phyloP scores from a whole-genome alignment of 2,888 invertebrate species.

The Penaeus monodon region DNA sequence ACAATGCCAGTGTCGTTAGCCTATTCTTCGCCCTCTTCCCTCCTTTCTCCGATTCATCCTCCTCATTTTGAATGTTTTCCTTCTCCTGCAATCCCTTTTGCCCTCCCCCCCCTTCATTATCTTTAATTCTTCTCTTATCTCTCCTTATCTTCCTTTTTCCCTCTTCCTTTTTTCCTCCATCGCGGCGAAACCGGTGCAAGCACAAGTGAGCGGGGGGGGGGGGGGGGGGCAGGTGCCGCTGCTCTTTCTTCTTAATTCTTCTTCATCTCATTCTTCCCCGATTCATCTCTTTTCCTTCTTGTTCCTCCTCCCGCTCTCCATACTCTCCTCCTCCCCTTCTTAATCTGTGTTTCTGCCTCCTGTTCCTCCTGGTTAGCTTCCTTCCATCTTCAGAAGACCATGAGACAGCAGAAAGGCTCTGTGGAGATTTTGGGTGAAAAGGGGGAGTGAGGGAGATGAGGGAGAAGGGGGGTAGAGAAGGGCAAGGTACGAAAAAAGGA shows the following conservation, averaged over 20 bases:
- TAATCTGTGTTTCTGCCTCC: neutral
- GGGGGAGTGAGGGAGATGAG: no score
- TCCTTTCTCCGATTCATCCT: neutral
- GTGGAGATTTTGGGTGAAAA: no score
- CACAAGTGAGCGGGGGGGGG: neutral
- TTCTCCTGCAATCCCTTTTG: neutral
- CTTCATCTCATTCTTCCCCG: no score
- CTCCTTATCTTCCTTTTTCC: conserved; percentile 26
- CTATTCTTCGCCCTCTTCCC: neutral
- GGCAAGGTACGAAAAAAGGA: no score
- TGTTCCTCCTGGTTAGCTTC: conserved; percentile 17
- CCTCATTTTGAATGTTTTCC: neutral
- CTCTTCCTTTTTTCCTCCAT: neutral
- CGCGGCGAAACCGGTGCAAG: neutral
- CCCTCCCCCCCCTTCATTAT: conserved; percentile 2
- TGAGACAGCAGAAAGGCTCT: no score
- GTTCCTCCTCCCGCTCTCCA: neutral
- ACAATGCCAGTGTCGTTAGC: conserved; percentile 12
- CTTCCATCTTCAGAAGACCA: neutral
- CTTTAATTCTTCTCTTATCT: conserved; percentile 20
- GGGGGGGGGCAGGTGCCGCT: neutral
- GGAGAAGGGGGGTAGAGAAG: no score
- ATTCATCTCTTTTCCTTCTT: no score
- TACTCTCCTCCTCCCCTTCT: conserved; percentile 1
- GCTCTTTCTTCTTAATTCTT: no score